Base-by-base conservation (phyloP, 2,797 vertebrate species). In the Ispidina picta region DNA sequence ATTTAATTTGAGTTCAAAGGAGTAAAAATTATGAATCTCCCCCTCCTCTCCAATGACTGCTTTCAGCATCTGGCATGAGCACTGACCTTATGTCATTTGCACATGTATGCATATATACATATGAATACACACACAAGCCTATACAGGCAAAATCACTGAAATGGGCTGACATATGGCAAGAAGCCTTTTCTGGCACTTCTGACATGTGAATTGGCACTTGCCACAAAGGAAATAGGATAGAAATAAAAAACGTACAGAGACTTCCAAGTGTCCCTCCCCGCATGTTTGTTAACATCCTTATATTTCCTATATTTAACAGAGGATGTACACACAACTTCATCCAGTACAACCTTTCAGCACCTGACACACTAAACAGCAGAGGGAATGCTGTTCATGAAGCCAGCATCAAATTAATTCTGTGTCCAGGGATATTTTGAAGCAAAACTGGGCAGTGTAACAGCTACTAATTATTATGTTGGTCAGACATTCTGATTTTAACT, bases 1-100 rank as follows among this genome's bases (percentile, higher is more conserved):
- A 3, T 94, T 92, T 91, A 91, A 95, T 95, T 95, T 95, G 88
- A 93, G 93, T 95, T 94, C 95, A 95, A 95, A 95, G 88, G 71
- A 95, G 72, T 68, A 80, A 58, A 73, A 94, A 85, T 91, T 94
- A 91, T 10, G 41, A 84, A 89, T 65, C n/a, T 65, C 8, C 48
- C 92, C 80, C 87, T 81, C 64, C 64, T 86, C 86, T 68, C 65
- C 2, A 0, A 49, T 18, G 74, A 51, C 77, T 92, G 92, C 64
- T 89, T 81, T 82, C 64, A 46, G 59, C 83, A 88, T 88, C 89
- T 96, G 92, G 87, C 92, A 91, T 9, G 71, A 91, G 60, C 44
- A 54, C 80, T 83, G 85, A 90, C 89, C 91, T 95, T 93, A 94
- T 88, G 93, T 94, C 87, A 91, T 79, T 83, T 5, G 6, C 83